Percentiles rank a stretch among this genome's conserved stretches.
These are phyloP conservation scores for Heliornis fulica DNA, from an alignment of 2,113 vertebrate species.

Conservation along the genomic window DNA sequence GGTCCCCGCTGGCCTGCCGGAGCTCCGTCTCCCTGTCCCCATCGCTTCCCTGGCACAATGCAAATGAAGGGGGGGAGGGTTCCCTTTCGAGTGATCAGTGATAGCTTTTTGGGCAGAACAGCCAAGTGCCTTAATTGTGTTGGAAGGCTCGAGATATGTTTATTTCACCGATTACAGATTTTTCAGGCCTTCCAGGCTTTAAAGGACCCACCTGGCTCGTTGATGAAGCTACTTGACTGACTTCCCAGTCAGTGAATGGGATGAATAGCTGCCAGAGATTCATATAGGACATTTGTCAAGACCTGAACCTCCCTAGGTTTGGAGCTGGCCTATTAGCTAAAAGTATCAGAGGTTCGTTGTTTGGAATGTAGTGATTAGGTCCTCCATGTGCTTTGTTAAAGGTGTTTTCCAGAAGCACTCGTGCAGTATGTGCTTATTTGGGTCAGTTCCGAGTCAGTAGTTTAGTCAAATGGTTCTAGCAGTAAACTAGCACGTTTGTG, in stretches of 20 bases:
- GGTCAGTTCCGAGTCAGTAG: background rate
- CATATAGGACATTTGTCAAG: accelerated
- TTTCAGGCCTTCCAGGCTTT: background rate
- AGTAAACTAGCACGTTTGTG: background rate
- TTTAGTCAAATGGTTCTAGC: background rate
- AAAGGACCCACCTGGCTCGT: background rate
- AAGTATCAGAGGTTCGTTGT: background rate
- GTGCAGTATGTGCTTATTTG: background rate
- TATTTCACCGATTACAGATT: accelerated
- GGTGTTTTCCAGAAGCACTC: background rate
- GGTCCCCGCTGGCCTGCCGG: accelerated
- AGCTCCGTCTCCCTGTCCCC: too few species aligned
- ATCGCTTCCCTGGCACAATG: background rate
- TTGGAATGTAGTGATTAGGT: accelerated
- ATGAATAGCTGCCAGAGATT: background rate
- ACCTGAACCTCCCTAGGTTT: accelerated
- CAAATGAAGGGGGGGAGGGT: too few species aligned
- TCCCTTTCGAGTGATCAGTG: accelerated
- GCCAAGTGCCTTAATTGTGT: accelerated
- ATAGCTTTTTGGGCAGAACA: accelerated
- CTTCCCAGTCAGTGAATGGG: background rate
- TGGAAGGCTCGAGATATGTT: background rate
- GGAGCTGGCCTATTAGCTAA: background rate
- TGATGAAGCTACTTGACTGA: background rate
- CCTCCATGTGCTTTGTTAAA: background rate